Evolutionary conservation across 2,113 vertebrate species (phyloP), one percentile per base, ranked within the genome.

Genomic region (Illadopsis cleaveri): DNA sequence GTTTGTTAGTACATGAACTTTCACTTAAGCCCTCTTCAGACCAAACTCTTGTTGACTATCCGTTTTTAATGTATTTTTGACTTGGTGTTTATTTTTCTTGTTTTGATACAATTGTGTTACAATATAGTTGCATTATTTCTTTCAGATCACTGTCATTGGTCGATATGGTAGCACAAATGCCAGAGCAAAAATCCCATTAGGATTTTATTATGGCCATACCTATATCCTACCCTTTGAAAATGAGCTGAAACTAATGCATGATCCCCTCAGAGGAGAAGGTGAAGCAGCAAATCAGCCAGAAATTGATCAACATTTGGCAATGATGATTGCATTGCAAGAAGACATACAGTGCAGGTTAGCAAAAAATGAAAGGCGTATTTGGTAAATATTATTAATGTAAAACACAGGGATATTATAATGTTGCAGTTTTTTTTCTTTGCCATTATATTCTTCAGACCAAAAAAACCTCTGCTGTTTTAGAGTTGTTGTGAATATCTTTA

Each of bases 111-210:
- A 7, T 70, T 76, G 19, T 76, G 8, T 94, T 83, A 69, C 19
- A 96, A 5, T 72, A 20, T 12, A 27, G 12, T 72, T 54, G 44
- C 14, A 0, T 76, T 12, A 22, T 94, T 57, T 84, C 60, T 97
- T 97, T 96, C 82, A 99, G 99, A 99, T 99, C 94, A 99, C 99
- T 51, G 99, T 99, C 72, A 99, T 99, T 87, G 99, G 99, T 51
- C 99, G 99, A 58, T 99, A 99, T 2, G 99, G 99, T 91, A 99
- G 99, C 97, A 99, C 99, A 96, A 99, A 99, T 83, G 99, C 99
- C 17, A 98, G 99, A 92, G 99, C 99, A 51, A 99, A 99, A 98
- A 99, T 99, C 80, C 99, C 99, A 2, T 91, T 99, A 84, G 99
- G 99, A 25, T 99, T 99, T 98, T 99, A 99, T 95, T 99, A 99